A percentile compares a stretch with the other conserved stretches of the same genome.
Conservation (phyloP, 1,140 invertebrate species). For the Micrasema longulum region DNA sequence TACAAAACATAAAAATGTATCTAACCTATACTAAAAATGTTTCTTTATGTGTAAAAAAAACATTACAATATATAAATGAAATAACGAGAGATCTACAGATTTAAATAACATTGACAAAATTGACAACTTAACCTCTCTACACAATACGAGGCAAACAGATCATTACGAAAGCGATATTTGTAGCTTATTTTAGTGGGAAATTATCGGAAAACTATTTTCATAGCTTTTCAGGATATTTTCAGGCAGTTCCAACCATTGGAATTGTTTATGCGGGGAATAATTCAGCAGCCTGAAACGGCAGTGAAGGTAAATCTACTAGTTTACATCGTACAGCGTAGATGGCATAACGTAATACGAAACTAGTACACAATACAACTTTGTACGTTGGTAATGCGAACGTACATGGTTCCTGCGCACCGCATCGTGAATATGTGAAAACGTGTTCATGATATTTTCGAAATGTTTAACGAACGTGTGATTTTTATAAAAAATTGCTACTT, state of each 20-base stretch:
- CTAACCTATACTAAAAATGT: background rate
- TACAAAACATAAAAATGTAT: background rate
- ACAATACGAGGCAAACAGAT: slow-evolving; percentile 1
- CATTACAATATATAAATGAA: background rate
- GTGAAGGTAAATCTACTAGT: no score
- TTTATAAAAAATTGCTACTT: no score
- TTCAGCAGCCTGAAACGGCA: no score
- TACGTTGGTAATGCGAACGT: no score
- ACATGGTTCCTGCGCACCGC: no score
- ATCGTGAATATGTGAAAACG: no score
- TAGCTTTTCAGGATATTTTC: slow-evolving; percentile 9
- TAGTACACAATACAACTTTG: no score
- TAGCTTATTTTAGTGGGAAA: slow-evolving; percentile 7
- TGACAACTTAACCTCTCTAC: background rate
- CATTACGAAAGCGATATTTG: background rate
- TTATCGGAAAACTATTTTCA: slow-evolving; percentile 35
- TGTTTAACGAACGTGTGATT: no score
- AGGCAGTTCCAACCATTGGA: slow-evolving; percentile 30
- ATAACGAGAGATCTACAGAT: background rate
- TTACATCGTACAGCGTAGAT: no score
- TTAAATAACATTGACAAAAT: background rate
- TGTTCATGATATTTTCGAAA: no score
- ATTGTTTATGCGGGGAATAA: slow-evolving; percentile 42
- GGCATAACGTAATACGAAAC: no score
- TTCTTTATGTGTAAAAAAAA: background rate